These are phyloP conservation scores for Rachycentron canadum DNA, from an alignment of 2,797 vertebrate genomes.

Conservation along the genomic window DNA sequence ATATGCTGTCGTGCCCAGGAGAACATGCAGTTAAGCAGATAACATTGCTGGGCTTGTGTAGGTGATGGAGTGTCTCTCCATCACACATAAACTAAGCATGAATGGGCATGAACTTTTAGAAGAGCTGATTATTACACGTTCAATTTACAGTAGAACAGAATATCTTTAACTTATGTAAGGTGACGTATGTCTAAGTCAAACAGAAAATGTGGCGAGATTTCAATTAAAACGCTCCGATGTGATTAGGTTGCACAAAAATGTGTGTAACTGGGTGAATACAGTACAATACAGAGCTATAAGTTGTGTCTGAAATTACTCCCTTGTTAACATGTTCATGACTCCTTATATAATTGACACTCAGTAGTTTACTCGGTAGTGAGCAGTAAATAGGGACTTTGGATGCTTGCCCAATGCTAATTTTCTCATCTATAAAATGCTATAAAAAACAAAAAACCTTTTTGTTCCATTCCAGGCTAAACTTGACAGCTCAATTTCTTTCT, in stretches of 20 bases:
- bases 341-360: too few relatives aligned
- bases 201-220: neutral
- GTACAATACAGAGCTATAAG: neutral
- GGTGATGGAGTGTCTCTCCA: conserved; percentile 33
- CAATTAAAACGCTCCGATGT: conserved; percentile 1
- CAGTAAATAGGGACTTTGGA: too few relatives aligned
- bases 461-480: neutral
- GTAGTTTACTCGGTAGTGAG: too few relatives aligned
- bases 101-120: neutral
- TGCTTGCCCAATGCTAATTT: too few relatives aligned
- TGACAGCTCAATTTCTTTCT: neutral
- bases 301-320: too few relatives aligned
- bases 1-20: conserved; percentile 44
- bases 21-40: conserved; percentile 52
- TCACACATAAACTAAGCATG: conserved; percentile 23
- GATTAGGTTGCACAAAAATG: neutral
- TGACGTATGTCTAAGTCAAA: neutral
- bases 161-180: neutral
- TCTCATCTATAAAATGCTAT: too few relatives aligned
- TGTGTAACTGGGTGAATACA: neutral
- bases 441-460: too few relatives aligned
- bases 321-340: too few relatives aligned
- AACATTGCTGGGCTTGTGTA: conserved; percentile 47
- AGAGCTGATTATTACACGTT: neutral
- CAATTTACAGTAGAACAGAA: neutral